Percentiles rank a stretch among this genome's conserved stretches.
These are phyloP conservation scores for Philereme transversata DNA, from an alignment of 2,888 invertebrate genomes.

Conservation along the genomic window DNA sequence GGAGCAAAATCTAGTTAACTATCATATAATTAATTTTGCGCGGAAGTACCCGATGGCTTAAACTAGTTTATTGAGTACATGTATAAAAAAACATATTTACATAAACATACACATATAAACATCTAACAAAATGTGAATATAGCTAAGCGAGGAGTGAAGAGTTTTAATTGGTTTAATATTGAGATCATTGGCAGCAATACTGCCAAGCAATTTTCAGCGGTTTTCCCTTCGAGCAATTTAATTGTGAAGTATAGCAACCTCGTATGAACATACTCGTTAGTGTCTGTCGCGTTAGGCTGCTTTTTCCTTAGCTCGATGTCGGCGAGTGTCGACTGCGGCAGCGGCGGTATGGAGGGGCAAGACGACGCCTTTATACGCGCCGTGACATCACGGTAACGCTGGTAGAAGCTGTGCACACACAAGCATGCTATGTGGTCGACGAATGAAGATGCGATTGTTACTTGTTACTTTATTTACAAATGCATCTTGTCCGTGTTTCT, in stretches of 20 bases:
- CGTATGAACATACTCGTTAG: slow-evolving; percentile 74
- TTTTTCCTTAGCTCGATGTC: slow-evolving; percentile 62
- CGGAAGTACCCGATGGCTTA: too few relatives aligned
- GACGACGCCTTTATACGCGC: slow-evolving; percentile 95
- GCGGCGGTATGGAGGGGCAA: slow-evolving; percentile 89
- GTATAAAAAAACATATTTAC: slow-evolving; percentile 21
- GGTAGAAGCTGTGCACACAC: slow-evolving; percentile 90
- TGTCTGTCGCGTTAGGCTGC: slow-evolving; percentile 63
- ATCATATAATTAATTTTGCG: too few relatives aligned
- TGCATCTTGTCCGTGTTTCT: slow-evolving; percentile 1
- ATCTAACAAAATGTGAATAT: slow-evolving; percentile 7
- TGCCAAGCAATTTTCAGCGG: slow-evolving; percentile 14
- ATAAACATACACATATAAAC: slow-evolving; percentile 22
- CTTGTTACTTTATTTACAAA: slow-evolving; percentile 11
- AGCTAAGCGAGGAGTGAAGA: slow-evolving; percentile 21
- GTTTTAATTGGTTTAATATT: slow-evolving; percentile 18
- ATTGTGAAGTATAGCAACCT: slow-evolving; percentile 68
- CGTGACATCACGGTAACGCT: slow-evolving; percentile 93
- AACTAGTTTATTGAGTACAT: neutral
- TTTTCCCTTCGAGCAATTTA: slow-evolving; percentile 16
- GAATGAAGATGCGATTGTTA: slow-evolving; percentile 24
- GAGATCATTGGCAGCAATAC: slow-evolving; percentile 4
- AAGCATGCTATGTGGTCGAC: slow-evolving; percentile 45
- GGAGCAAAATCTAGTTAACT: too few relatives aligned
- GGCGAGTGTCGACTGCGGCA: slow-evolving; percentile 72